Evolutionary conservation across 2,113 vertebrate species (phyloP), one percentile per base, ranked within the genome.

Genomic region (Anhinga anhinga): DNA sequence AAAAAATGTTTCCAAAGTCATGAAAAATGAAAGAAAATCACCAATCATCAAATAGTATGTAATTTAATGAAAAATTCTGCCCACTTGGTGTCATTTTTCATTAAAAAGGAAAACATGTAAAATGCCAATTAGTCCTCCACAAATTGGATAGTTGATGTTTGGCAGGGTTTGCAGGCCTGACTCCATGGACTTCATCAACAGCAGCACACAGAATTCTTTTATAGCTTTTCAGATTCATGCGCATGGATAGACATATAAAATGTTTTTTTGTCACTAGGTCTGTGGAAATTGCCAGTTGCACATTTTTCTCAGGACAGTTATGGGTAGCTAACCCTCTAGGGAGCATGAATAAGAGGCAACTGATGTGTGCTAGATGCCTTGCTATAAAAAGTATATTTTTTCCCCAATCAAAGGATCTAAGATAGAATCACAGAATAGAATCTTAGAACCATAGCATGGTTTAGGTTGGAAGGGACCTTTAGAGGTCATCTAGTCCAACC

Each of bases 191-290:
- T 63, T 91, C 89, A 91, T 74, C 94, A 95, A 38, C 69, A 94
- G 72, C 83, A 82, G 7, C 52, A 87, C 79, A 90, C 47, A 87
- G 47, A 91, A 89, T 32, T 78, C 71, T 88, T 90, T 84, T 34
- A 71, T 2, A 63, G 86, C 69, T 95, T 78, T 95, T 88, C 50
- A 69, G 71, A 86, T 70, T 86, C 63, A 36, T 44, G 63, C 2
- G 8, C 94, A 92, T 86, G 82, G 95, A 40, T 83, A 88, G 63
- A 62, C 58, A 88, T 32, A 67, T 8, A 81, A 97, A 96, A 88
- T 50, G 67, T 79, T 88, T 83, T 83, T 95, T 93, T 95, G 76
- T 82, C 74, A 93, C 70, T 32, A 61, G 34, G 53, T 49, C 79
- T 65, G 36, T 69, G 74, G 74, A 92, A 94, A 79, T 21, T 65